Base-by-base conservation (phyloP, 2,113 vertebrate species). In the Mormyrus iriodes region DNA sequence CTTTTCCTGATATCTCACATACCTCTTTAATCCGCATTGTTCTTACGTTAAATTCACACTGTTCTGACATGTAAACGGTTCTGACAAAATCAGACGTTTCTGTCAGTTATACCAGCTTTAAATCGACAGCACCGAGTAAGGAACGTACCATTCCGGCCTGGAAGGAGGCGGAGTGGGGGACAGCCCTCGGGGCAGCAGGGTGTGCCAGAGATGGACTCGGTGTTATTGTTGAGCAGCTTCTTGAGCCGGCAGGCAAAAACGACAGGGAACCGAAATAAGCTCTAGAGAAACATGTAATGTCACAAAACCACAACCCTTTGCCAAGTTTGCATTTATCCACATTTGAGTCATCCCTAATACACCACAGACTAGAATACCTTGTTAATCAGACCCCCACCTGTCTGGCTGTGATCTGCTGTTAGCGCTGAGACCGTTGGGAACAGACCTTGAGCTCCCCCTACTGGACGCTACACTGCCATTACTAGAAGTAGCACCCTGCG, bases 81-180 rank as follows among this genome's bases (percentile, higher is more conserved):
- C 73, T 19, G n/a, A 69, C 10, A 27, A 31, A 31, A 69, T 31
- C n/a, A 42, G 31, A 76, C 69, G 31, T 39, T 76, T 39, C 69
- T 42, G 15, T 9, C 61, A 12, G 44, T 42, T 58, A 3, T 17
- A 7, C 15, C n/a, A 12, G 10, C 58, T 39, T 39, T 35, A 35
- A 53, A 39, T 19, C 15, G 15, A 39, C n/a, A 19, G 39, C 35
- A 17, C 31, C n/a, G 15, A 19, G 35, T 79, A 15, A 49, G 31
- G 87, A 39, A 83, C 94, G 5, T 93, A 96, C 96, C 96, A 96
- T 79, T 86, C 95, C 95, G 0, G 94, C 95, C 90, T 96, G 96
- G 91, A 95, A 94, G 0, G 96, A 95, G 8, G 93, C 93, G 15
- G 95, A 93, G 55, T 94, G 88, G 87, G 94, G 94, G 4, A 95